phyloP scores from a whole-genome alignment of 2,797 vertebrate species.

The Malurus leucopterus region DNA sequence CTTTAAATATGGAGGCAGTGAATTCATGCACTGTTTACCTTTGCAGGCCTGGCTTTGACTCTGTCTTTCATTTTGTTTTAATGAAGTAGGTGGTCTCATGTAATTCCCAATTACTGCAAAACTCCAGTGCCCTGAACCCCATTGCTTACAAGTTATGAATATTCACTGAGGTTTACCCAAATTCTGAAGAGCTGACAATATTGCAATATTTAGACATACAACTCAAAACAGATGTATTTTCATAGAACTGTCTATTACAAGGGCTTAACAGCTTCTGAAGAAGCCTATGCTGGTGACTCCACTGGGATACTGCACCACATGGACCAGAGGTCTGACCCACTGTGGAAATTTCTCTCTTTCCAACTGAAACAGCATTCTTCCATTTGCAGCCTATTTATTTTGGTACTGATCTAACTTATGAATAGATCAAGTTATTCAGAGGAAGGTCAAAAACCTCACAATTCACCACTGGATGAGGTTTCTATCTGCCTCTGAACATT shows the following conservation, averaged over 20 bases:
- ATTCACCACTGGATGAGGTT: not conserved
- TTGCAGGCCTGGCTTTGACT: constrained; percentile 52
- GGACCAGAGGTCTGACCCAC: not conserved
- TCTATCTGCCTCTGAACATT: not conserved
- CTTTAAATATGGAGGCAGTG: constrained; percentile 49
- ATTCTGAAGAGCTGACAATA: not conserved
- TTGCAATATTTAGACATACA: not conserved
- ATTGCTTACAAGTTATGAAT: not conserved
- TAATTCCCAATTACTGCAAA: constrained; percentile 32
- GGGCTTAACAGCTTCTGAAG: not conserved
- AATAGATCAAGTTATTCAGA: not conserved
- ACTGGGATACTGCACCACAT: not conserved
- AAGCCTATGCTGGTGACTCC: not conserved
- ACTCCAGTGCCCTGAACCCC: not conserved
- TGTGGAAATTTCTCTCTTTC: not conserved
- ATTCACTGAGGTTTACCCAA: not conserved
- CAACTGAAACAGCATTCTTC: not conserved
- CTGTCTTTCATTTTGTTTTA: constrained; percentile 49
- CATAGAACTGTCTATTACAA: not conserved
- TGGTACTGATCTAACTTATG: not conserved
- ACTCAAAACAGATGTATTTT: not conserved
- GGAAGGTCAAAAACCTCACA: not conserved
- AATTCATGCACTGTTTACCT: constrained; percentile 62
- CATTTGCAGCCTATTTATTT: not conserved
- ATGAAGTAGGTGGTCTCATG: constrained; percentile 58